phyloP scores from a whole-genome alignment of 2,797 vertebrate genomes.

The Leptodactylus fallax region DNA sequence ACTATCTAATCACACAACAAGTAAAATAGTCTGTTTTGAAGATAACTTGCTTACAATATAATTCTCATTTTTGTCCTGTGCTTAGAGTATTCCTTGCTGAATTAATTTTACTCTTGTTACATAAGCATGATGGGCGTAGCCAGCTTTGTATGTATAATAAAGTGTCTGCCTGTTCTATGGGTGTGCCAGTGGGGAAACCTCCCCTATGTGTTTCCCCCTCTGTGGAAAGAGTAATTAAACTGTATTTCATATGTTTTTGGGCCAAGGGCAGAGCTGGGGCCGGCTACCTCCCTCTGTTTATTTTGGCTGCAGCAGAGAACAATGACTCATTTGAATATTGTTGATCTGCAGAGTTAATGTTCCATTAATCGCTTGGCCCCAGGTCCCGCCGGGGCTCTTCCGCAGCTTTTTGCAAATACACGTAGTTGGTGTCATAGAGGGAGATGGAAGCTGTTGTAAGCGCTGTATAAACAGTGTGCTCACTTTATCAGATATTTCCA shows the following conservation, averaged over 20 bases:
- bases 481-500: slow-evolving; percentile 36
- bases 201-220: slow-evolving; percentile 61
- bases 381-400: slow-evolving; percentile 43
- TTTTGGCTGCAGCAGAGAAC: slow-evolving; percentile 55
- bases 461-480: slow-evolving; percentile 31
- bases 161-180: slow-evolving; percentile 58
- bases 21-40: not conserved
- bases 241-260: slow-evolving; percentile 56
- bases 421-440: slow-evolving; percentile 42
- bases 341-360: slow-evolving; percentile 51
- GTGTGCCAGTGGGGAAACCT: slow-evolving; percentile 57
- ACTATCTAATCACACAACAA: not conserved
- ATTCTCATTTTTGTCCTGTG: slow-evolving; percentile 19
- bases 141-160: slow-evolving; percentile 58
- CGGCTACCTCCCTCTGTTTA: slow-evolving; percentile 52
- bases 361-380: slow-evolving; percentile 52
- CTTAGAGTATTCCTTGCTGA: slow-evolving; percentile 36
- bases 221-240: slow-evolving; percentile 63
- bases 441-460: slow-evolving; percentile 44
- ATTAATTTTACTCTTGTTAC: slow-evolving; percentile 37
- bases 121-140: slow-evolving; percentile 54
- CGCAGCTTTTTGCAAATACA: slow-evolving; percentile 49
- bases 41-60: slow-evolving; percentile 5
- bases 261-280: slow-evolving; percentile 58
- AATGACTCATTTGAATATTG: slow-evolving; percentile 64